phyloP scores from a whole-genome alignment of 2,797 vertebrate species.

The Scolopax rusticola region DNA sequence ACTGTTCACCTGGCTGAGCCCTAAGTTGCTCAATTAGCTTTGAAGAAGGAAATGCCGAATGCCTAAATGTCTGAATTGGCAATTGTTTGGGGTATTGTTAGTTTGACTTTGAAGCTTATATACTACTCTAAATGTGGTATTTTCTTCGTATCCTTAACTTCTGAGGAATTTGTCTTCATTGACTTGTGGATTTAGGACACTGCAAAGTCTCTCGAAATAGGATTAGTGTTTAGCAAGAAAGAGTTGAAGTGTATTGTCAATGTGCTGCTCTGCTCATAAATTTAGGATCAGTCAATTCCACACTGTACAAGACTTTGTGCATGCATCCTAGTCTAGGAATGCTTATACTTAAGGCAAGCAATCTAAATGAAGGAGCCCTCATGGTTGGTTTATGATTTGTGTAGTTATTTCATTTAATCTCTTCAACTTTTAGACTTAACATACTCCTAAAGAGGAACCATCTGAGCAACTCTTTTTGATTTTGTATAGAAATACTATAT shows the following conservation, averaged over 20 bases:
- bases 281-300: not conserved
- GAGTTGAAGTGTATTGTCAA: not conserved
- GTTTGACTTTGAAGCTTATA: not conserved
- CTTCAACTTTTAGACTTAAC: not conserved
- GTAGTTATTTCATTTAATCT: not conserved
- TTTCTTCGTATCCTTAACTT: not conserved
- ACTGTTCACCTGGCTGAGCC: not conserved
- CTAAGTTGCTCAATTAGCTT: not conserved
- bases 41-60: not conserved
- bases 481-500: slow-evolving; percentile 29
- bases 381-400: not conserved
- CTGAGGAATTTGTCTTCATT: not conserved
- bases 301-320: not conserved
- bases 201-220: not conserved
- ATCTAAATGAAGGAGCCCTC: not conserved
- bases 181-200: not conserved
- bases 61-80: not conserved
- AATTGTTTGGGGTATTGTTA: not conserved
- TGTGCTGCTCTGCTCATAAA: not conserved
- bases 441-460: not conserved
- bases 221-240: not conserved
- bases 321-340: not conserved
- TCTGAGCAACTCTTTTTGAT: slow-evolving; percentile 2
- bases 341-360: not conserved
- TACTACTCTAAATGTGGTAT: not conserved